Conservation (phyloP, 2,113 vertebrate species). For the Spea multiplicata region DNA sequence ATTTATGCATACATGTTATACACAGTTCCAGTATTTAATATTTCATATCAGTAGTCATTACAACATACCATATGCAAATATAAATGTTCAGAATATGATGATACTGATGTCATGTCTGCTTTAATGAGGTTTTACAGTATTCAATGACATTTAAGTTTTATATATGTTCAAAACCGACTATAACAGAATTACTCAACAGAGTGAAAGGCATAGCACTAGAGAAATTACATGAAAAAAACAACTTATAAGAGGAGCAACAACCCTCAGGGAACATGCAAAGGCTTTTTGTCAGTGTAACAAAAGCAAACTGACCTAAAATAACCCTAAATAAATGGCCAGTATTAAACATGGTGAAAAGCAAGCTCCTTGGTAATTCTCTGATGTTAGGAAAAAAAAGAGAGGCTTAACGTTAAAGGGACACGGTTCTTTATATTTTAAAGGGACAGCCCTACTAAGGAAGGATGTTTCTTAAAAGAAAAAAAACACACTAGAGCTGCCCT, state of each 20-base stretch:
- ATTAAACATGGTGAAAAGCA: conserved; percentile 12
- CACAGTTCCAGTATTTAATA: no score
- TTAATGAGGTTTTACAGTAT: neutral
- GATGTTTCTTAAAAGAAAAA: no score
- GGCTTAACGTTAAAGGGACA: no score
- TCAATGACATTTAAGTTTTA: neutral
- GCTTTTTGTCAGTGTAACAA: conserved; percentile 34
- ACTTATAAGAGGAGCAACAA: conserved; percentile 27
- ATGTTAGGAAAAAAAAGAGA: no score
- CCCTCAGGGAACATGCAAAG: conserved; percentile 21
- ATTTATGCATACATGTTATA: no score
- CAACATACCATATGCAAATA: no score
- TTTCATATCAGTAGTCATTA: no score
- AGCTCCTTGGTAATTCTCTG: no score
- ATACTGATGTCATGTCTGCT: neutral
- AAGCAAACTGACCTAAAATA: conserved; percentile 34
- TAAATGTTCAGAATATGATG: no score
- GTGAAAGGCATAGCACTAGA: neutral
- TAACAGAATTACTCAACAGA: neutral
- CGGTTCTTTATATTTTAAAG: no score
- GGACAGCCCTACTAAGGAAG: no score
- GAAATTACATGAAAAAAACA: conserved; percentile 32
- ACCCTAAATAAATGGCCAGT: conserved; percentile 35
- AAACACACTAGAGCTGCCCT: no score
- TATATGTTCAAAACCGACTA: conserved; percentile 3